phyloP scores from a whole-genome alignment of 1,140 invertebrate genomes.

The Campoletis sonorensis region DNA sequence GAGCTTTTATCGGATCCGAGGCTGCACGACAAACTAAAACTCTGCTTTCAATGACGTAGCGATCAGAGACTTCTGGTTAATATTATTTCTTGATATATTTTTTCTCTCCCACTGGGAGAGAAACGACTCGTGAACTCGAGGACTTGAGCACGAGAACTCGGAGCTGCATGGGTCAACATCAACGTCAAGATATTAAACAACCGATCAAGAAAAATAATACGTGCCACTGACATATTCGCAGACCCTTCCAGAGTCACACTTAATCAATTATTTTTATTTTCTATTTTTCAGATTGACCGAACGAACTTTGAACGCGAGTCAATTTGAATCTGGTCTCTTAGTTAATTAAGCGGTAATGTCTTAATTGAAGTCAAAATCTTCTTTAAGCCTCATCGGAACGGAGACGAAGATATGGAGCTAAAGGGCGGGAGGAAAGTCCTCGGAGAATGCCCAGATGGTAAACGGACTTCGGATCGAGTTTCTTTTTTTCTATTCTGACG shows the following conservation, averaged over 20 bases:
- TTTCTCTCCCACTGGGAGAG: neutral
- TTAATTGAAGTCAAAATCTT: too few species aligned
- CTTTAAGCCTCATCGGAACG: neutral
- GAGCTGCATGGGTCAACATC: conserved; percentile 4
- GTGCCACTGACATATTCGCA: too few species aligned
- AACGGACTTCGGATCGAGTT: conserved; percentile 64
- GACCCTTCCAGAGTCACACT: too few species aligned
- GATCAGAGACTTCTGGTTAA: conserved; percentile 65
- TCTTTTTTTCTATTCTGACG: conserved; percentile 51
- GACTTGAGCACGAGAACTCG: neutral
- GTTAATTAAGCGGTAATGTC: too few species aligned
- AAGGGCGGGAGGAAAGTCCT: conserved; percentile 19
- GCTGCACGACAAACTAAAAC: too few species aligned
- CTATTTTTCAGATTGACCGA: too few species aligned
- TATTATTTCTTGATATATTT: conserved; percentile 62
- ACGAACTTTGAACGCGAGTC: too few species aligned
- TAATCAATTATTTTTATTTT: too few species aligned
- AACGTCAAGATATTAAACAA: too few species aligned
- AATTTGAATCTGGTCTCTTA: too few species aligned
- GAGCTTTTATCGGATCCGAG: too few species aligned
- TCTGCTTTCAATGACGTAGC: neutral
- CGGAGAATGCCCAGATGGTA: conserved; percentile 63
- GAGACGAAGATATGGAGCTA: neutral
- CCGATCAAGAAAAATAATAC: too few species aligned
- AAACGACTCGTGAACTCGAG: neutral